Percentiles rank a stretch among this genome's conserved stretches.
Evolutionary conservation across 2,113 vertebrate genomes (phyloP).

Genomic region (Petrocephalus zakoni): DNA sequence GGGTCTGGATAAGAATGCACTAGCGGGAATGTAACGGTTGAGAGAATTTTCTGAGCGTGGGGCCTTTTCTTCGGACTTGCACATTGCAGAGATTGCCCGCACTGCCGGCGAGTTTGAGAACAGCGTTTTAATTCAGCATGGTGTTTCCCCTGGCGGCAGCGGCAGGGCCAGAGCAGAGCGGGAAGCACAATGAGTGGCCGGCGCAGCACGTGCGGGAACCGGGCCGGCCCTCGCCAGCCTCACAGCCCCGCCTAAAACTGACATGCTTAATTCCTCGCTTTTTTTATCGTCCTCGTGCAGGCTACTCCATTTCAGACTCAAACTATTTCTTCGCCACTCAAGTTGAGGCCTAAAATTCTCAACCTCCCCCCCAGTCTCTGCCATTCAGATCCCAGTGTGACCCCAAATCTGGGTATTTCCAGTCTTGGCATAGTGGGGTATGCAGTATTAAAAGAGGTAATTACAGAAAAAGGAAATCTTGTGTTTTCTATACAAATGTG

Average conservation of each 20-base stretch:
- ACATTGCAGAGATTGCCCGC: background rate
- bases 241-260: conserved; percentile 42
- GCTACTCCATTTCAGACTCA: conserved; percentile 42
- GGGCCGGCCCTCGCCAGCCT: conserved; percentile 30
- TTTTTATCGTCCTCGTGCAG: conserved; percentile 65
- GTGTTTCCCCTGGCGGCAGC: conserved; percentile 23
- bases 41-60: background rate
- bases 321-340: conserved; percentile 49
- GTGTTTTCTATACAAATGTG: conserved; percentile 59
- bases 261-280: conserved; percentile 58
- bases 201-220: conserved; percentile 31
- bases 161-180: background rate
- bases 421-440: conserved; percentile 63
- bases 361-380: conserved; percentile 56
- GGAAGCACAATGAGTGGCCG: conserved; percentile 31
- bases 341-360: conserved; percentile 46
- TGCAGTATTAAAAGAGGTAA: conserved; percentile 65
- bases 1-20: background rate
- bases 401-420: conserved; percentile 60
- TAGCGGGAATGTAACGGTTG: background rate
- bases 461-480: conserved; percentile 69
- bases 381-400: conserved; percentile 55
- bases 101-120: conserved; percentile 10
- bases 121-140: conserved; percentile 35
- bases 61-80: background rate